These are phyloP conservation scores for Opisthocomus hoazin DNA, from an alignment of 2,113 vertebrate genomes.

Conservation along the genomic window DNA sequence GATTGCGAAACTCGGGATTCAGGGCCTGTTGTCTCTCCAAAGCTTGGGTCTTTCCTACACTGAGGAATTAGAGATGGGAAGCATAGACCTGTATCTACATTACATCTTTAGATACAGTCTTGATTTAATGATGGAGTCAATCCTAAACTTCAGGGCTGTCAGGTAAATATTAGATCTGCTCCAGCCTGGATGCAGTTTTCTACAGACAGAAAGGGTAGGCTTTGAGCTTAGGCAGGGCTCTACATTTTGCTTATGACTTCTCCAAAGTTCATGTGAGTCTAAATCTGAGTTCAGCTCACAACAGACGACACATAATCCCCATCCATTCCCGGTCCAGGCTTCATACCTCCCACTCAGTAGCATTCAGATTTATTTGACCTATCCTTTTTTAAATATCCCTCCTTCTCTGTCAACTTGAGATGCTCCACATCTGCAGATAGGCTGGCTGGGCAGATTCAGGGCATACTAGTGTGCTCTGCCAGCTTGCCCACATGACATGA, in stretches of 20 bases:
- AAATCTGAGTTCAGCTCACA: not conserved
- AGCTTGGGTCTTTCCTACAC: not conserved
- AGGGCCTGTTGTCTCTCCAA: not conserved
- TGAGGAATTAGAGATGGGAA: not conserved
- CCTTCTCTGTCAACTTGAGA: not conserved
- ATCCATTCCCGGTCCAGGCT: not conserved
- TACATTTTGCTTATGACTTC: not conserved
- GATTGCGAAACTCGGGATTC: not conserved
- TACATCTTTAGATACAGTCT: not conserved
- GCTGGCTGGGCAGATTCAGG: not conserved
- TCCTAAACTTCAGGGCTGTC: not conserved
- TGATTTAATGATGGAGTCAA: not conserved
- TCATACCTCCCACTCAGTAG: not conserved
- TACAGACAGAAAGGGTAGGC: not conserved
- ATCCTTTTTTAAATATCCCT: not conserved
- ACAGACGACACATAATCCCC: not conserved
- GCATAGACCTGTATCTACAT: not conserved
- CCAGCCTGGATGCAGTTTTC: not conserved
- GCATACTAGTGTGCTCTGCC: not conserved
- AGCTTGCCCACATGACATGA: not conserved
- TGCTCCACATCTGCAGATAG: not conserved
- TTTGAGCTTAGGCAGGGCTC: not conserved
- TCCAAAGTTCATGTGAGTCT: not conserved
- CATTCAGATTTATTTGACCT: not conserved
- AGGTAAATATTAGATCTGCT: not conserved